Base-by-base conservation (phyloP, 2,888 invertebrate species). In the Leucophenga maculata region DNA sequence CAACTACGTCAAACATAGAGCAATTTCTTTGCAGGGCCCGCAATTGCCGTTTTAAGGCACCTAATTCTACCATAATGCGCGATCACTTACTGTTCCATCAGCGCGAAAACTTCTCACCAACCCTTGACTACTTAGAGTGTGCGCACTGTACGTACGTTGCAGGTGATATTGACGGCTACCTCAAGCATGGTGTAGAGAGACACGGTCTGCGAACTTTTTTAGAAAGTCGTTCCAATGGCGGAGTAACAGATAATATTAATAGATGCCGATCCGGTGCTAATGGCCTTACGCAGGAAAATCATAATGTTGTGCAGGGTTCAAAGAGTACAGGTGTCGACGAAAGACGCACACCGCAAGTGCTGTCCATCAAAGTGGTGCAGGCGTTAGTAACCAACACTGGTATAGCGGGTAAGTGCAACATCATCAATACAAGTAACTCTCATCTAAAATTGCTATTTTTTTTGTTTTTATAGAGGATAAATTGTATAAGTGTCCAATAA, bases 41-140 rank as follows among this genome's bases (percentile, higher is more conserved):
- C 44, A 76, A 75, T 50, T 86, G 86, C n/a, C 77, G 76, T 52
- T 86, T 75, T 71, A 77, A 76, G 22, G 79, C 84, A 4, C 78
- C 82, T 6, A 74, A 86, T 26, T 74, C 80, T 1, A 72, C 77
- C 1, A 76, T 77, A 6, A 86, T 87, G 72, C 76, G 78, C n/a
- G 80, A 86, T 69, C 87, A 87, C 73, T 74, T 87, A 68, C 74
- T 74, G 18, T 79, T 81, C 57, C 87, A 87, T 64, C 74, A 79
- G 65, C 70, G 77, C 14, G 80, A 72, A 13, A 76, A 79, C 59
- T 74, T 76, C 11, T 81, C 83, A 13, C 74, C 74, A 0, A 73
- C 77, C 39, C 77, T 73, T 2, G 84, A 79, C 1, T 82, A 85
- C 68, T 71, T 87, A 0, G 75, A 70, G 14, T 87, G 87, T 50